Percentiles rank a stretch among this genome's conserved stretches.
Evolutionary conservation across 2,888 invertebrate genomes (phyloP).

Genomic region (Dolichomitus sp.): DNA sequence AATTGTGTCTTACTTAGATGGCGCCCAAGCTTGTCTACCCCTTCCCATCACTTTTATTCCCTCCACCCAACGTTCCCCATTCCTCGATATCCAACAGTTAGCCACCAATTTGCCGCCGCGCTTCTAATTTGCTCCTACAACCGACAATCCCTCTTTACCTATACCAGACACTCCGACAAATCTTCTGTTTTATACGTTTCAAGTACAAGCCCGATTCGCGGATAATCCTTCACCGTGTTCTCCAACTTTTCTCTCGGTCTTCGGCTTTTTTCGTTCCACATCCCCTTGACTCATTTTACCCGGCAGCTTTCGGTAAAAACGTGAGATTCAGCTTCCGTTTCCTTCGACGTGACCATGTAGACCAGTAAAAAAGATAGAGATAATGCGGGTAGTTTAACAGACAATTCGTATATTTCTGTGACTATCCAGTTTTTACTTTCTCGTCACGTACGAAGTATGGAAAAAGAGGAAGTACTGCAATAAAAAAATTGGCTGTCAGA

Average conservation of each 20-base stretch:
- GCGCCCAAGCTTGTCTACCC: background rate
- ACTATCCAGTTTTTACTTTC: background rate
- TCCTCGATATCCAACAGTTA: constrained; percentile 45
- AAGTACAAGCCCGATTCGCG: constrained; percentile 5
- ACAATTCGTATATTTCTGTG: constrained; percentile 6
- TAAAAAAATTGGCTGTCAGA: no score
- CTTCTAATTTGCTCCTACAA: constrained; percentile 3
- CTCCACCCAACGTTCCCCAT: background rate
- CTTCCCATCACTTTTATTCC: constrained; percentile 22
- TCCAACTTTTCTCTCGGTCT: constrained; percentile 16
- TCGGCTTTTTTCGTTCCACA: constrained; percentile 16
- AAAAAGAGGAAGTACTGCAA: no score
- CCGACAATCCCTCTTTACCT: constrained; percentile 27
- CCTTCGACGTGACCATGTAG: background rate
- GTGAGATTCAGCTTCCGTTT: constrained; percentile 14
- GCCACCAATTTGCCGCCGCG: constrained; percentile 23
- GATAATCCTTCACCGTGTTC: constrained; percentile 23
- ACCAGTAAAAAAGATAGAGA: background rate
- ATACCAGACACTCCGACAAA: constrained; percentile 20
- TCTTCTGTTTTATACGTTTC: constrained; percentile 27
- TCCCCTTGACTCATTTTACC: background rate
- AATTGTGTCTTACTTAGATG: constrained; percentile 65
- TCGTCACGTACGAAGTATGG: background rate
- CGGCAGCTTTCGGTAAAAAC: background rate
- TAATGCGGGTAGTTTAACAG: background rate